Evolutionary conservation across 2,113 vertebrate genomes (phyloP).

Genomic region (Cyanoderma ruficeps): DNA sequence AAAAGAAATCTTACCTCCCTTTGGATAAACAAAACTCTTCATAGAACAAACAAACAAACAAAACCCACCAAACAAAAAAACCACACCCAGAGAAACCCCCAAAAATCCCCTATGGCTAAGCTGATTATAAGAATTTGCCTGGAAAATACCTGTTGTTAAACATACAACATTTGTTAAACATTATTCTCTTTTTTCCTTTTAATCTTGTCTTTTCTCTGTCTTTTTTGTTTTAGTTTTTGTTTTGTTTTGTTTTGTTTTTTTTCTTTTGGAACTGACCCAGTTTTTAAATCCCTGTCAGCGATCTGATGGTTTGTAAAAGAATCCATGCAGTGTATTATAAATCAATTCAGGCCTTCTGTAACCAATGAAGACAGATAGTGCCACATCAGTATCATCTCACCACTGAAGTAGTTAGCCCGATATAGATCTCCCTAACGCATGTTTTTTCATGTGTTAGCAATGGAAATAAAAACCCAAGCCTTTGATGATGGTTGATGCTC

Average conservation of each 20-base stretch:
- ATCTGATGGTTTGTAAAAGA: background rate
- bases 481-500: background rate
- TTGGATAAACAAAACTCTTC: background rate
- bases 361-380: background rate
- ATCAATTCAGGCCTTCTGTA: background rate
- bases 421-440: background rate
- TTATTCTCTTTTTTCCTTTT: background rate
- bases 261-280: background rate
- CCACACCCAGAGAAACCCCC: background rate
- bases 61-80: background rate
- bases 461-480: background rate
- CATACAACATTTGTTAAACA: background rate
- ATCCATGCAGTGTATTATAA: background rate
- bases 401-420: background rate
- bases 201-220: background rate
- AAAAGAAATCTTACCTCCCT: background rate
- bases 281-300: background rate
- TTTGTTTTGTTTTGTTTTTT: too few species aligned
- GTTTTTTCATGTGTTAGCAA: background rate
- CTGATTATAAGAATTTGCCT: background rate
- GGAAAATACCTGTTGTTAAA: background rate
- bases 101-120: background rate
- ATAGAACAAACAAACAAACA: background rate
- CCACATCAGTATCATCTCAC: background rate
- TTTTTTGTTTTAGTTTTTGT: background rate